phyloP scores from a whole-genome alignment of 2,113 vertebrate species.

The Chrysemys picta region DNA sequence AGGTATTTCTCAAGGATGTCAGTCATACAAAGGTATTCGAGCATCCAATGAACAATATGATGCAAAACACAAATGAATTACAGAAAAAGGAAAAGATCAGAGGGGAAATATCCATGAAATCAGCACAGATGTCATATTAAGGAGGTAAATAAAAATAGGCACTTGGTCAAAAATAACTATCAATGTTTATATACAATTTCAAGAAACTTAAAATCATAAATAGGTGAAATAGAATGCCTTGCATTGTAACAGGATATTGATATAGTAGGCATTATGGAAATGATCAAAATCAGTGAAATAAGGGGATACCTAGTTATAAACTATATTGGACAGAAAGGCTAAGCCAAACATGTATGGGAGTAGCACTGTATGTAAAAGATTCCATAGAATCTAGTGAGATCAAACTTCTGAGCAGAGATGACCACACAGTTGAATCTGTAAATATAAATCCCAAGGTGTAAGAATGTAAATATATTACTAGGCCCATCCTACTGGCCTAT shows the following conservation, averaged over 20 bases:
- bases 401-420: neutral
- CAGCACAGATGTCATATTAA: conserved; percentile 13
- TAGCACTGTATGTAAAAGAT: neutral
- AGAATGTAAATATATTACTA: neutral
- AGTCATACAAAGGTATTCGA: neutral
- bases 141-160: neutral
- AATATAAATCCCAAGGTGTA: neutral
- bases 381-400: neutral
- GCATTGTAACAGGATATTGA: neutral
- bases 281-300: neutral
- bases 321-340: neutral
- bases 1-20: neutral
- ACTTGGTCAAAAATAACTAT: conserved; percentile 20
- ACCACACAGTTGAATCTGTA: neutral
- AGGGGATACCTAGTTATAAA: neutral
- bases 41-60: neutral
- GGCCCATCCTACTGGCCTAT: neutral
- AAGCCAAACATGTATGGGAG: neutral
- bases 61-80: neutral
- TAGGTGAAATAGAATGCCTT: neutral
- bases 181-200: conserved; percentile 30
- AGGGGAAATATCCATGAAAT: neutral
- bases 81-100: neutral
- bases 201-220: conserved; percentile 21
- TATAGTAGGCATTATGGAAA: neutral